Base-by-base conservation (phyloP, 2,797 vertebrate genomes). In the Aulostomus chinensis region DNA sequence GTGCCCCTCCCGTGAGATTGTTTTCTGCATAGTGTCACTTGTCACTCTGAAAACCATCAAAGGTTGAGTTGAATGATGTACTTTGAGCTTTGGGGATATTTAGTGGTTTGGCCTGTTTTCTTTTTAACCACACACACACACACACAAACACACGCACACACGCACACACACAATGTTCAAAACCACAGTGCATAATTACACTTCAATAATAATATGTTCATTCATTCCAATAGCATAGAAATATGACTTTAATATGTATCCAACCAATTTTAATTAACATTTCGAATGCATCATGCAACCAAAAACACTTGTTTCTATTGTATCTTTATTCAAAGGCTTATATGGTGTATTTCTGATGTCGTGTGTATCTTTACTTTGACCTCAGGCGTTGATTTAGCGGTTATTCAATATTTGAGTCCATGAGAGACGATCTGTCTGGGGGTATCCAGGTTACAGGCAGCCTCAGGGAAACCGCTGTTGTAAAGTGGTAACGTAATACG, bases 1-100 rank as follows among this genome's bases (percentile, higher is more conserved):
- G 24, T 15, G 9, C 45, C 63, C 30, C 68, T 71, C 67, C 52
- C 38, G 49, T 5, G 14, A 46, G 57, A 38, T 45, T 14, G 35
- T 64, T 50, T 57, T 43, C 58, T 85, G 77, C 20, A 7, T 72
- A 64, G 60, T 84, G 77, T 88, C 77, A 65, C 68, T 84, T 84
- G 81, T 86, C 80, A 75, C 59, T 70, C 55, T 46, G 43, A 36
- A 36, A 73, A 16, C 47, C 67, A 75, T 84, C 69, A 78, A 79
- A 85, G 75, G 41, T 36, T 7, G 17, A 43, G 57, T 48, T 70
- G 60, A 78, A 70, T 76, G 42, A 77, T 72, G 41, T 47, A 45
- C 47, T 67, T 63, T 59, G 60, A 38, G 71, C 70, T 73, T 37
- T 37, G 48, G 52, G 36, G 30, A 32, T 57, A 65, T 69, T 79